Evolutionary conservation across 2,797 vertebrate genomes (phyloP).

Genomic region (Coreius guichenoti): DNA sequence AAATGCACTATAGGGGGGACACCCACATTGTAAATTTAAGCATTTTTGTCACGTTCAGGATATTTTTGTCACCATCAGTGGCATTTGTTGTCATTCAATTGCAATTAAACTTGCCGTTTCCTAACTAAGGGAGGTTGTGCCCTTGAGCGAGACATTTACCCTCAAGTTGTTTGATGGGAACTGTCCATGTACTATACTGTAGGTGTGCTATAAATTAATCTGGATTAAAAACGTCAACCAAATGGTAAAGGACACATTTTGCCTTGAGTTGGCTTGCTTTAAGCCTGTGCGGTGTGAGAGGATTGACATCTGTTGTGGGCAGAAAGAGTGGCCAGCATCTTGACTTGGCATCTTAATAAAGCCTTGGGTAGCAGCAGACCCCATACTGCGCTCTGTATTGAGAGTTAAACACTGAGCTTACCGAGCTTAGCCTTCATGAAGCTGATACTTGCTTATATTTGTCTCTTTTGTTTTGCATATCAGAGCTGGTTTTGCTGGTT

Average conservation of each 20-base stretch:
- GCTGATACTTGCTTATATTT: not conserved
- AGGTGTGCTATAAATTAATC: not conserved
- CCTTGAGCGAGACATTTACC: not conserved
- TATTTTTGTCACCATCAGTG: not conserved
- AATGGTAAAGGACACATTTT: not conserved
- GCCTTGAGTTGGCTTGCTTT: not conserved
- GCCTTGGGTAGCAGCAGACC: constrained; percentile 18
- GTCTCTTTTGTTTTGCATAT: not conserved
- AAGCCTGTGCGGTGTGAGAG: constrained; percentile 2
- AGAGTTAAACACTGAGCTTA: not conserved
- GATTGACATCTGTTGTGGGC: constrained; percentile 54
- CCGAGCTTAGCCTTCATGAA: constrained; percentile 1
- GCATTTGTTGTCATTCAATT: not conserved
- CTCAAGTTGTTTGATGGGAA: not conserved
- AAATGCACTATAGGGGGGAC: not conserved
- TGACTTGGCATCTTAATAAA: constrained; percentile 55
- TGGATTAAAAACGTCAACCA: not conserved
- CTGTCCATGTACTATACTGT: not conserved
- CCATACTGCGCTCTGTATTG: constrained; percentile 1
- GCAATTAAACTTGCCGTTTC: not conserved
- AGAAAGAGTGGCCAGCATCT: constrained; percentile 45
- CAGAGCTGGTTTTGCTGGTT: not conserved
- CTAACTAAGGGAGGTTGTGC: not conserved
- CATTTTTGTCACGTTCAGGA: not conserved
- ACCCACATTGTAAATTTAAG: not conserved